Evolutionary conservation across 1,140 invertebrate species (phyloP).

Genomic region (Macrobrachium nipponense): DNA sequence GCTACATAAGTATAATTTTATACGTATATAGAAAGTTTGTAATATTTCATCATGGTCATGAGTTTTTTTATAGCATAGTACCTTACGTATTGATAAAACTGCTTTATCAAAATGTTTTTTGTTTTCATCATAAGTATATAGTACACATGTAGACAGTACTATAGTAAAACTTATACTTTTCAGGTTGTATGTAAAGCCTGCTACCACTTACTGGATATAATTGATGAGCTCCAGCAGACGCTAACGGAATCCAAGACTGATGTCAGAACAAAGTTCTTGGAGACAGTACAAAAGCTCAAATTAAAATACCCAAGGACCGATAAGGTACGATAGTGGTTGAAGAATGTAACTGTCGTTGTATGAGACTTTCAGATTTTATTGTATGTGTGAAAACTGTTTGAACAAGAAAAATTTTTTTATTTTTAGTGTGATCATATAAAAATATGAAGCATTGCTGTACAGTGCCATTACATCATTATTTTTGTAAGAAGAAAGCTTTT

Average conservation of each 20-base stretch:
- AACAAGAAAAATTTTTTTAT: too few species aligned
- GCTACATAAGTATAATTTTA: too few species aligned
- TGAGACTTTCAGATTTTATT: too few species aligned
- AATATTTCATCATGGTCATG: background rate
- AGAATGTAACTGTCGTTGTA: too few species aligned
- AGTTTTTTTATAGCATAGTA: background rate
- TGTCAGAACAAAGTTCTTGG: slow-evolving; percentile 47
- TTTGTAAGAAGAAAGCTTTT: background rate
- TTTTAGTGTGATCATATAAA: background rate
- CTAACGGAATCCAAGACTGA: slow-evolving; percentile 58
- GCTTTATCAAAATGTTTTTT: background rate
- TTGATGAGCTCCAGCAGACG: slow-evolving; percentile 59
- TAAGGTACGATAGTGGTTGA: slow-evolving; percentile 14
- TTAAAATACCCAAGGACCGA: slow-evolving; percentile 51
- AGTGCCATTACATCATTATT: background rate
- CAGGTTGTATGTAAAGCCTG: slow-evolving; percentile 60
- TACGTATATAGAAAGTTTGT: too few species aligned
- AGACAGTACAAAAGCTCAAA: slow-evolving; percentile 29
- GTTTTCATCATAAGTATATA: too few species aligned
- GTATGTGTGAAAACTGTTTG: background rate
- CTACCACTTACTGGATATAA: slow-evolving; percentile 57
- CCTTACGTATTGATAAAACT: background rate
- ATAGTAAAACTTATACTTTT: background rate
- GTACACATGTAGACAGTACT: too few species aligned
- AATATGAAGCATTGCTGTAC: background rate